Base-by-base conservation (phyloP, 2,888 invertebrate species). In the Campoplex capitator region DNA sequence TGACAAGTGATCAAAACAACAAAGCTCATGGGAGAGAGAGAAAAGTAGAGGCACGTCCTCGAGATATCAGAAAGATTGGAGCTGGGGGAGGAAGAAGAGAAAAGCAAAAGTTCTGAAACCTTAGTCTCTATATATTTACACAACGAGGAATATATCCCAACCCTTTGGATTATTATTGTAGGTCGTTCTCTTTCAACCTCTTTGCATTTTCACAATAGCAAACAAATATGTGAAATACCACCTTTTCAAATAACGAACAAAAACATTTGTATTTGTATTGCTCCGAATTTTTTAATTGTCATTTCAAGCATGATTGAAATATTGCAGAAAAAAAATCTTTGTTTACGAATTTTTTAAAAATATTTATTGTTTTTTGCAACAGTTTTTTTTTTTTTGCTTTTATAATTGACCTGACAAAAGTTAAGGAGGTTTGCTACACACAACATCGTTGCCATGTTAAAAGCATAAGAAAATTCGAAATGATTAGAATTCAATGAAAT, bases 1-100 rank as follows among this genome's bases (percentile, higher is more conserved):
- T 80, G 86, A 84, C 86, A 56, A 86, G 84, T 74, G 74, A 84
- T 86, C 76, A 76, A 80, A 81, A 80, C 80, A 81, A 84, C 81
- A 86, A 84, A 86, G 67, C 84, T 84, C 76, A 74, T 16, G 68
- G 65, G 67, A 38, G 0, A 70, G 78, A 73, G 71, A 68, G 56
- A 48, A 35, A 77, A n/a, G 16, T 51, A 6, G 67, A 42, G 48
- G 28, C 32, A 65, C 6, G 58, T 51, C 65, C 54, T 73, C 67
- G 79, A 65, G 62, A 81, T 78, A 84, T 76, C 67, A 54, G 54
- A 79, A 68, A 42, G 73, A 77, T 75, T 23, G 38, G 48, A 42
- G 45, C n/a, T 13, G 16, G 48, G 76, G 56, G 23, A 73, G 45
- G 23, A 38, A 51, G 48, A 81, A 68, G 23, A 35, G 45, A 54